phyloP scores from a whole-genome alignment of 2,888 invertebrate genomes.

The Diabrotica balteata region DNA sequence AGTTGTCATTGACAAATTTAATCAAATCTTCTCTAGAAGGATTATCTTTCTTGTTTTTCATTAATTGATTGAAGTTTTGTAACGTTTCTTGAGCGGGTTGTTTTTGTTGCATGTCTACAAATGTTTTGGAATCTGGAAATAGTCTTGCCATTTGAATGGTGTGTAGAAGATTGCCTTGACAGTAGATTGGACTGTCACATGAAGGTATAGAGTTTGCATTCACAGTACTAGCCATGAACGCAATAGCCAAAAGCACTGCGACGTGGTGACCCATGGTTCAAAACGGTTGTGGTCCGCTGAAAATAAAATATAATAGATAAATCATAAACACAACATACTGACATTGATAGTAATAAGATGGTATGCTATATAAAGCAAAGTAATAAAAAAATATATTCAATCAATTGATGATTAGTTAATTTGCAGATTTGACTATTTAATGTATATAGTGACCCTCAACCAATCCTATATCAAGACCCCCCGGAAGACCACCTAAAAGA shows the following conservation, averaged over 20 bases:
- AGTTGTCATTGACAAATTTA: constrained; percentile 66
- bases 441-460: no score
- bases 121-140: constrained; percentile 81
- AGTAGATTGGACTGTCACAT: constrained; percentile 74
- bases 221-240: constrained; percentile 2
- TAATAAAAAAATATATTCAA: no score
- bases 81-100: constrained; percentile 65
- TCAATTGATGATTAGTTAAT: no score
- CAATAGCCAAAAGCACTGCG: not conserved
- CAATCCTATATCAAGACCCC: no score
- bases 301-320: not conserved
- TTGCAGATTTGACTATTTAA: no score
- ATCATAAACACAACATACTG: no score
- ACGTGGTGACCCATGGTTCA: not conserved
- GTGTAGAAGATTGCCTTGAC: constrained; percentile 76
- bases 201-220: constrained; percentile 30
- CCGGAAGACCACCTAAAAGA: no score
- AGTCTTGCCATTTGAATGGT: constrained; percentile 73
- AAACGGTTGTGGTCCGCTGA: not conserved
- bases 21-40: constrained; percentile 63
- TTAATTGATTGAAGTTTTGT: constrained; percentile 65
- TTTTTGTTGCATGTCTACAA: constrained; percentile 68
- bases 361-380: no score
- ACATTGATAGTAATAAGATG: no score
- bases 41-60: constrained; percentile 60